Base-by-base conservation (phyloP, 1,140 invertebrate species). In the Bombus affinis region DNA sequence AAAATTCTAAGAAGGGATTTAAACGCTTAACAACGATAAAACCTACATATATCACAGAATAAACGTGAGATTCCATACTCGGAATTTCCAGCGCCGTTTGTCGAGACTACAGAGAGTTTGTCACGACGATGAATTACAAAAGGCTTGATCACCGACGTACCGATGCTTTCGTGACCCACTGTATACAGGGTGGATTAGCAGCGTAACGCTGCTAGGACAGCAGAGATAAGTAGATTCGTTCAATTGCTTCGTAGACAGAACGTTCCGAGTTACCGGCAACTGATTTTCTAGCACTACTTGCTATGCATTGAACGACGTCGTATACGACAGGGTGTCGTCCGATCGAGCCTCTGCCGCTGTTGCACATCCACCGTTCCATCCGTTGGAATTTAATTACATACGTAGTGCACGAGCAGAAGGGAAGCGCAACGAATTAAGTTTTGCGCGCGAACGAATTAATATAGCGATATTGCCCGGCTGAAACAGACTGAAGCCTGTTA, bases 211-310 rank as follows among this genome's bases (percentile, higher is more conserved):
- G 83, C 83, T 86, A 80, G 73, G 82, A 80, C 85, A 73, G 73
- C 66, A 32, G 25, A 81, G 42, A 83, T 66, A 78, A 77, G 80
- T 65, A 88, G 88, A 91, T 89, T 91, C 90, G 88, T 91, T 89
- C 86, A 80, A 88, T 88, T 88, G 57, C 72, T 74, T 42, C 77
- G 77, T 35, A 25, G 74, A 65, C 70, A 66, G 66, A 72, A 70
- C 66, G 71, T 44, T 86, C 86, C 81, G 68, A 88, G 74, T 73
- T 84, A 88, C 81, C 84, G 83, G 80, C 83, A 85, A 89, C 88
- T 73, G 90, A 91, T 92, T 90, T 91, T 90, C 81, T 74, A 91
- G 72, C 86, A 83, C 89, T 87, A 90, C 87, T 92, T 92, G 80
- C 68, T 91, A 92, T 91, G 89, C 89, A 91, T 91, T 88, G 88